Percentiles rank a stretch among this genome's conserved stretches.
These are phyloP conservation scores for Momotus momota DNA, from an alignment of 2,797 vertebrate species.

Conservation along the genomic window DNA sequence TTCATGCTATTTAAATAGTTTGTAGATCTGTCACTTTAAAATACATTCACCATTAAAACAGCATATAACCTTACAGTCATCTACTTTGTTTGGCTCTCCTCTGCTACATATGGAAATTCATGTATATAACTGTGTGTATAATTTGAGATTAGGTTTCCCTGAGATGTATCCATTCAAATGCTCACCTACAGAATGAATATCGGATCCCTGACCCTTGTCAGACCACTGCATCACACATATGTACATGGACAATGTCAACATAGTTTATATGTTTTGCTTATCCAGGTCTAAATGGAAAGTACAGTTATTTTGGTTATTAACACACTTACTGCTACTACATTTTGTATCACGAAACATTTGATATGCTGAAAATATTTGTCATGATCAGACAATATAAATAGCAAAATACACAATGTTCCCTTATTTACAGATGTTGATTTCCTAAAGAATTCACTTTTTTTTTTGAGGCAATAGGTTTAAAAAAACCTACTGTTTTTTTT, in stretches of 20 bases:
- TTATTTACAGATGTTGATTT: neutral
- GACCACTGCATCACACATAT: neutral
- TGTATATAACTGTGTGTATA: neutral
- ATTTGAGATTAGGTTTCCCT: neutral
- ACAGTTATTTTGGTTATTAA: neutral
- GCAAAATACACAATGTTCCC: neutral
- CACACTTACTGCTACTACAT: neutral
- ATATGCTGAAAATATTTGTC: neutral
- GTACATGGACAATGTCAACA: neutral
- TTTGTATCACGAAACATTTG: neutral
- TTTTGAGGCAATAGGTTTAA: neutral
- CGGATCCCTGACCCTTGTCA: neutral
- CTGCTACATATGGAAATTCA: neutral
- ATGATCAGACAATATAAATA: neutral
- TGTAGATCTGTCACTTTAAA: neutral
- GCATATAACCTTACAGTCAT: neutral
- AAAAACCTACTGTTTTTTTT: fast-evolving
- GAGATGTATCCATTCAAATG: neutral
- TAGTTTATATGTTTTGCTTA: neutral
- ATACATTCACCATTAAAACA: neutral
- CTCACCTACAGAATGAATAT: neutral
- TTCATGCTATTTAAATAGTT: neutral
- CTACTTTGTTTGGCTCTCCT: neutral
- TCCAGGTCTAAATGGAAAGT: neutral
- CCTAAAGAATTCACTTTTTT: neutral